Evolutionary conservation across 2,797 vertebrate species (phyloP).

Genomic region (Neostethus bicornis): DNA sequence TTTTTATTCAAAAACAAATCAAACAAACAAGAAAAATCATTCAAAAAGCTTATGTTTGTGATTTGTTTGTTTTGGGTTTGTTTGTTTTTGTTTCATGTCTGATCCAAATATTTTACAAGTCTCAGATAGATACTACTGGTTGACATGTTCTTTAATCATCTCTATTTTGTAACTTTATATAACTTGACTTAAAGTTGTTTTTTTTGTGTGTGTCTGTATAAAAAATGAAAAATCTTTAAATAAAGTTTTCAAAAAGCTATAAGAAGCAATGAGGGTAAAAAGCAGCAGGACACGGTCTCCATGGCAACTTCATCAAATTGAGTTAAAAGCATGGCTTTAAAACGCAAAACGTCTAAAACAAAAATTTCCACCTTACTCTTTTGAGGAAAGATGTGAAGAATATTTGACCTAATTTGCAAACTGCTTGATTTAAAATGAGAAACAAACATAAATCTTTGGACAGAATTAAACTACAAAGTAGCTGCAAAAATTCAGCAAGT

Average conservation of each 20-base stretch:
- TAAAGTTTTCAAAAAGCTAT: no score
- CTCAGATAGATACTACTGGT: no score
- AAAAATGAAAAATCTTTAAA: no score
- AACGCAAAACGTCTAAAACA: background rate
- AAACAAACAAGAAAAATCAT: background rate
- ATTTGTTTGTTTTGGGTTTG: no score
- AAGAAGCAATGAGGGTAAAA: background rate
- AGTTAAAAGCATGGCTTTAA: background rate
- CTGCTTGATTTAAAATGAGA: background rate
- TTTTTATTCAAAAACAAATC: background rate
- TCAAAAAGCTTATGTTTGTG: no score
- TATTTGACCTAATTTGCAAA: background rate
- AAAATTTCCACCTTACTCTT: background rate
- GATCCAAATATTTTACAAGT: no score
- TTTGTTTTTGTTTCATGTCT: no score
- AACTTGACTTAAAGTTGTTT: no score
- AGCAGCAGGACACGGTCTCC: slow-evolving; percentile 1
- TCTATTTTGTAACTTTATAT: no score
- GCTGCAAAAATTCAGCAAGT: background rate
- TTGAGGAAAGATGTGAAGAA: background rate
- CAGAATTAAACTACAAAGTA: background rate
- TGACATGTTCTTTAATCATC: no score
- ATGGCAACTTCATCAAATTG: slow-evolving; percentile 9
- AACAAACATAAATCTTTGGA: background rate
- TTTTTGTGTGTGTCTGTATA: no score